Evolutionary conservation across 64 coral and sea anemone genomes (phyloP).

Genomic region (Trachythela sp.): DNA sequence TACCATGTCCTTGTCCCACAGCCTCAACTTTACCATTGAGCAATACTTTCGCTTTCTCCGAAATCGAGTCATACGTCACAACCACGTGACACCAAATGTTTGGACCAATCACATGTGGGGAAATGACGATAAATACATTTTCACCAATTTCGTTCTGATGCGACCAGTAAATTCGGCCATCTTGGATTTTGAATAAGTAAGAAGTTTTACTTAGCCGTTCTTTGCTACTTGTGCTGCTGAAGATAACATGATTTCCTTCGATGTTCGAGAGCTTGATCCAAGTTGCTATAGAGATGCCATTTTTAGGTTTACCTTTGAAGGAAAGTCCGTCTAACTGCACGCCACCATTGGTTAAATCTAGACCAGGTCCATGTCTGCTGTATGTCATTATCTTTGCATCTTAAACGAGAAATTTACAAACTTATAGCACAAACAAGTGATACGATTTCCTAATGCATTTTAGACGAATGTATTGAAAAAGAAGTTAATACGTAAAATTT

Average conservation of each 20-base stretch:
- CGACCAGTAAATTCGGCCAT: constrained; percentile 69
- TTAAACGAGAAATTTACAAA: constrained; percentile 19
- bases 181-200: constrained; percentile 64
- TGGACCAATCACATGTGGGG: constrained; percentile 48
- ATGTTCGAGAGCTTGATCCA: constrained; percentile 78
- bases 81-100: constrained; percentile 84
- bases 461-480: no score
- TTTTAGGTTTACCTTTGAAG: constrained; percentile 66
- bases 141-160: constrained; percentile 56
- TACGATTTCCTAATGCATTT: no score
- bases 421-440: no score
- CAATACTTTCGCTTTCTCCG: constrained; percentile 57
- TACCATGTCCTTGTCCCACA: constrained; percentile 50
- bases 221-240: constrained; percentile 44
- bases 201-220: not conserved
- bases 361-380: constrained; percentile 50
- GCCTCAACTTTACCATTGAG: constrained; percentile 67
- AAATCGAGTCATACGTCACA: constrained; percentile 75
- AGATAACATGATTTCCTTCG: constrained; percentile 59
- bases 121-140: constrained; percentile 59
- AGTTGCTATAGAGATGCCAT: constrained; percentile 68
- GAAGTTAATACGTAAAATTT: no score
- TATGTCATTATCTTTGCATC: constrained; percentile 30
- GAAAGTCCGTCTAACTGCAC: constrained; percentile 58
- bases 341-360: constrained; percentile 60